Conservation (phyloP, 2,797 vertebrate species). For the Podarcis siculus region DNA sequence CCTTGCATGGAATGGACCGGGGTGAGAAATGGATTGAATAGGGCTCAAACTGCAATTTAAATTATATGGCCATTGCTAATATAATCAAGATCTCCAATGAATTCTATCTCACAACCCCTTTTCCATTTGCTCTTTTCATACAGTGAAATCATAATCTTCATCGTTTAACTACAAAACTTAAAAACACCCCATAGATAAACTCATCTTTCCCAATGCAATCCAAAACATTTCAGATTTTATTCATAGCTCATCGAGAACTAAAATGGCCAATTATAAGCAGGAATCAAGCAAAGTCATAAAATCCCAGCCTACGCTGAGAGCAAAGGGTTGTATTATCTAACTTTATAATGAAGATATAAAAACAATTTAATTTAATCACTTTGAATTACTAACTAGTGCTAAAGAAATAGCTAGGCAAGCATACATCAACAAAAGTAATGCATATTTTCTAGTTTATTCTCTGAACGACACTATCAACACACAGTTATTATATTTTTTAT, state of each 20-base stretch:
- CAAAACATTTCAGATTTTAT: constrained; percentile 58
- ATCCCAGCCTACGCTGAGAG: constrained; percentile 36
- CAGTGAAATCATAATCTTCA: constrained; percentile 48
- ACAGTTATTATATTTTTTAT: constrained; percentile 53
- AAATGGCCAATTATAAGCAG: constrained; percentile 50
- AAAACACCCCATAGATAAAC: constrained; percentile 20
- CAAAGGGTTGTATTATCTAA: constrained; percentile 26
- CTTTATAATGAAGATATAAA: constrained; percentile 58
- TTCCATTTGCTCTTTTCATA: constrained; percentile 50
- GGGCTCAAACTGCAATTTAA: constrained; percentile 6
- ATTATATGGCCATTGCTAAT: constrained; percentile 37
- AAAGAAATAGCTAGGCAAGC: constrained; percentile 40
- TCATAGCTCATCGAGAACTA: constrained; percentile 50
- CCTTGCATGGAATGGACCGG: too few relatives aligned
- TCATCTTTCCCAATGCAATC: constrained; percentile 45
- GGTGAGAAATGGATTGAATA: too few relatives aligned
- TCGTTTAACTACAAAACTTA: constrained; percentile 45
- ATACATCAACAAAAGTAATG: constrained; percentile 35
- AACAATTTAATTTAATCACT: constrained; percentile 53
- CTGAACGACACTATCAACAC: constrained; percentile 21
- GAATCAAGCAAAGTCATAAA: constrained; percentile 52
- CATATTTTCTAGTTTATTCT: constrained; percentile 47
- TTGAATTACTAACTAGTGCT: constrained; percentile 47
- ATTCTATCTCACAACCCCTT: constrained; percentile 29
- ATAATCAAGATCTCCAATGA: constrained; percentile 41